These are phyloP conservation scores for Poliocrania exsul DNA, from an alignment of 2,797 vertebrate genomes.

Conservation along the genomic window DNA sequence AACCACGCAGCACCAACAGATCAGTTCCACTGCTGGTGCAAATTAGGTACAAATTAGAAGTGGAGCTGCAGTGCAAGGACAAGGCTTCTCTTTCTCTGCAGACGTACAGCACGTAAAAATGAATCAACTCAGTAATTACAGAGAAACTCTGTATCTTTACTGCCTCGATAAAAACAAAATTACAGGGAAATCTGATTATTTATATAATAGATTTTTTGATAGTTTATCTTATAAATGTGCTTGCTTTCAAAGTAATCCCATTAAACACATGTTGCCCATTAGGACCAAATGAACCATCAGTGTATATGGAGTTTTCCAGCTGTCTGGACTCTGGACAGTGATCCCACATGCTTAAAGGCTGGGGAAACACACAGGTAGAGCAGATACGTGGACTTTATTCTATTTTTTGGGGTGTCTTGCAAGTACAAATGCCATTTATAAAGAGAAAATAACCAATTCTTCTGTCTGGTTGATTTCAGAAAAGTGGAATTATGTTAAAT, in stretches of 20 bases:
- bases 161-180: not conserved
- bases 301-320: not conserved
- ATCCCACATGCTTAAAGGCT: not conserved
- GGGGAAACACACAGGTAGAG: not conserved
- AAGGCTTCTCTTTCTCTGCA: conserved; percentile 2
- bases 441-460: not conserved
- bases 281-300: not conserved
- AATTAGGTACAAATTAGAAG: conserved; percentile 46
- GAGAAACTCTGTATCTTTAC: not conserved
- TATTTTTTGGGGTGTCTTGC: not conserved
- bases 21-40: conserved; percentile 19
- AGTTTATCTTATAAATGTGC: not conserved
- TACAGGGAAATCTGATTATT: not conserved
- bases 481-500: not conserved
- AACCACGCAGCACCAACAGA: not conserved
- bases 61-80: not conserved
- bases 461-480: not conserved
- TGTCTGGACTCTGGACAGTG: not conserved
- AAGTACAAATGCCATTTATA: not conserved
- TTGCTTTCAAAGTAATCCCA: not conserved
- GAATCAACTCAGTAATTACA: not conserved
- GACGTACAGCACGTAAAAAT: not conserved
- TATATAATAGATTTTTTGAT: not conserved
- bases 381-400: not conserved
- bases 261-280: not conserved